phyloP scores from a whole-genome alignment of 2,888 invertebrate genomes.

The Dermolepida albohirtum region DNA sequence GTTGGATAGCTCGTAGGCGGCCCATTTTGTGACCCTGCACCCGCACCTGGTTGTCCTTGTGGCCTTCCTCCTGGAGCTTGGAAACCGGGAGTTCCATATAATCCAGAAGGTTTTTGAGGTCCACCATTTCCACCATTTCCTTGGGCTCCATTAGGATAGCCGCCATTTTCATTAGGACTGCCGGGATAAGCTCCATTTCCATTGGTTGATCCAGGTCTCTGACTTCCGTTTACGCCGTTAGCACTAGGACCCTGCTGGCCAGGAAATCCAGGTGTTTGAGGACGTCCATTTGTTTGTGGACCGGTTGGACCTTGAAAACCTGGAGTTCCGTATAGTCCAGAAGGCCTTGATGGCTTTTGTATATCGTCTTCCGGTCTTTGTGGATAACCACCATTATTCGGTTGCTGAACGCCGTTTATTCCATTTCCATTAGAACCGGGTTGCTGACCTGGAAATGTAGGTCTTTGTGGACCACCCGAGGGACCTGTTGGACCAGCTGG shows the following conservation, averaged over 20 bases:
- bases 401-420: not conserved
- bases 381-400: slow-evolving; percentile 48
- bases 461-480: slow-evolving; percentile 52
- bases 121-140: slow-evolving; percentile 31
- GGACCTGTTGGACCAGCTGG: slow-evolving; percentile 4
- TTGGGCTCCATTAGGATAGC: slow-evolving; percentile 36
- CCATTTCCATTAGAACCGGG: slow-evolving; percentile 9
- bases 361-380: slow-evolving; percentile 51
- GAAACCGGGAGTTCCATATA: slow-evolving; percentile 55
- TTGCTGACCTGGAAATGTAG: slow-evolving; percentile 50
- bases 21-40: slow-evolving; percentile 22
- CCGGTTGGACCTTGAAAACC: slow-evolving; percentile 47
- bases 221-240: no score
- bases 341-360: slow-evolving; percentile 52
- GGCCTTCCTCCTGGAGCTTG: slow-evolving; percentile 43
- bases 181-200: no score
- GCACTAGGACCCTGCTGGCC: slow-evolving; percentile 20
- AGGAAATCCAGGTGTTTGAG: slow-evolving; percentile 37
- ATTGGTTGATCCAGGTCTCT: no score
- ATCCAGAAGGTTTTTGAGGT: slow-evolving; percentile 54
- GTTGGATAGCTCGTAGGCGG: slow-evolving; percentile 3
- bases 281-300: slow-evolving; percentile 44
- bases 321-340: slow-evolving; percentile 58
- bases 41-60: slow-evolving; percentile 40
- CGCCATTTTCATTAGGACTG: slow-evolving; percentile 28